A percentile compares a stretch with the other conserved stretches of the same genome.
phyloP scores from a whole-genome alignment of 2,113 vertebrate species.

The human region DNA sequence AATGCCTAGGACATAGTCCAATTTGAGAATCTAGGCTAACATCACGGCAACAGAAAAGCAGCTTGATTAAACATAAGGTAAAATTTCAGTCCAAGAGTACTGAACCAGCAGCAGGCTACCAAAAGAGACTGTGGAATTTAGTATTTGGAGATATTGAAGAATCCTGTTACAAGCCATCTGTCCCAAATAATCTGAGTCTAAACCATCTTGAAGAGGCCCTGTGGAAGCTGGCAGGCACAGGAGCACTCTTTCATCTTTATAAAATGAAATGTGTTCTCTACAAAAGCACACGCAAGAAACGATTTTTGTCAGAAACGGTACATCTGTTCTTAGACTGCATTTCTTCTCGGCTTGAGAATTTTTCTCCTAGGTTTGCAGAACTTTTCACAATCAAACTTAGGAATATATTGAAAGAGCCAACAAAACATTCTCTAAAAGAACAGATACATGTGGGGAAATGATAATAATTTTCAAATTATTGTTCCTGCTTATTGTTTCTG shows the following conservation, averaged over 20 bases:
- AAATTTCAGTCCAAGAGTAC: neutral
- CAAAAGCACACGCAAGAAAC: neutral
- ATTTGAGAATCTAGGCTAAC: neutral
- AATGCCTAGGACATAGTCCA: neutral
- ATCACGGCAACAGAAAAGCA: neutral
- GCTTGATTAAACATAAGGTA: conserved; percentile 7
- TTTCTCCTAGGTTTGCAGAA: neutral
- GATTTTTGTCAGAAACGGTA: neutral
- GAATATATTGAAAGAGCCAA: neutral
- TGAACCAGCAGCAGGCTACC: neutral
- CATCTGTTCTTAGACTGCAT: neutral
- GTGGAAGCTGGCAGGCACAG: neutral
- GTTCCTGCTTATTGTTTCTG: neutral
- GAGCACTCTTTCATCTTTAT: neutral
- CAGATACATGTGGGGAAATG: neutral
- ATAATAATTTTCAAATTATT: neutral
- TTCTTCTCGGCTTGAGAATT: neutral
- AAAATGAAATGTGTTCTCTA: neutral
- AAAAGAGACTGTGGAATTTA: neutral
- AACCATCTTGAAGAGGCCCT: neutral
- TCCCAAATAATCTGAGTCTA: neutral
- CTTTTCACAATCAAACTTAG: neutral
- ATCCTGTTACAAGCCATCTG: conserved; percentile 7
- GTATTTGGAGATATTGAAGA: neutral
- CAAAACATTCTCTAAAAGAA: neutral